These are phyloP conservation scores for Cyprinus carpio DNA, from an alignment of 2,113 vertebrate species.

Conservation along the genomic window DNA sequence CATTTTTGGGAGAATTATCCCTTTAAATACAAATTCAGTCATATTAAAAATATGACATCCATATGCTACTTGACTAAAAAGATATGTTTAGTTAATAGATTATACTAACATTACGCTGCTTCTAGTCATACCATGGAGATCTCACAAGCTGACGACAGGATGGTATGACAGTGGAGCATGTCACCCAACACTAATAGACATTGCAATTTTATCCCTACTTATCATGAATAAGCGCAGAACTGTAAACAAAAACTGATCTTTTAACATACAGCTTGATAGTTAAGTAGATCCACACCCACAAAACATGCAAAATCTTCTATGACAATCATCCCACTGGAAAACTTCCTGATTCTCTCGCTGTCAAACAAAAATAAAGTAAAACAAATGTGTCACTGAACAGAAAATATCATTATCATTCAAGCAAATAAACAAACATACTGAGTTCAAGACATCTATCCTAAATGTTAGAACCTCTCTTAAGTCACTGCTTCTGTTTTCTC, in stretches of 20 bases:
- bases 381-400: background rate
- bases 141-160: too few relatives aligned
- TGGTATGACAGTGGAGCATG: too few relatives aligned
- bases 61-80: too few relatives aligned
- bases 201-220: background rate
- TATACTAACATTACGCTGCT: too few relatives aligned
- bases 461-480: background rate
- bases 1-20: too few relatives aligned
- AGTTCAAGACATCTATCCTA: background rate
- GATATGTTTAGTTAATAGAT: too few relatives aligned
- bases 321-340: conserved; percentile 34
- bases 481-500: conserved; percentile 1
- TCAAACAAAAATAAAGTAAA: background rate
- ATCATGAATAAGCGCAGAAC: background rate
- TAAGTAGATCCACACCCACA: background rate
- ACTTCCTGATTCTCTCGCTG: background rate
- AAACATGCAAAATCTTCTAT: conserved; percentile 1
- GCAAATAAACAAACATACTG: background rate
- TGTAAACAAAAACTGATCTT: background rate
- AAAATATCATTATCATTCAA: background rate
- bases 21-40: too few relatives aligned
- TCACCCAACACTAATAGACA: background rate
- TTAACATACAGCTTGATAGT: background rate
- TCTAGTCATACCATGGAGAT: too few relatives aligned
- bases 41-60: too few relatives aligned